phyloP scores from a whole-genome alignment of 2,113 vertebrate species.

The Indicator maculatus region DNA sequence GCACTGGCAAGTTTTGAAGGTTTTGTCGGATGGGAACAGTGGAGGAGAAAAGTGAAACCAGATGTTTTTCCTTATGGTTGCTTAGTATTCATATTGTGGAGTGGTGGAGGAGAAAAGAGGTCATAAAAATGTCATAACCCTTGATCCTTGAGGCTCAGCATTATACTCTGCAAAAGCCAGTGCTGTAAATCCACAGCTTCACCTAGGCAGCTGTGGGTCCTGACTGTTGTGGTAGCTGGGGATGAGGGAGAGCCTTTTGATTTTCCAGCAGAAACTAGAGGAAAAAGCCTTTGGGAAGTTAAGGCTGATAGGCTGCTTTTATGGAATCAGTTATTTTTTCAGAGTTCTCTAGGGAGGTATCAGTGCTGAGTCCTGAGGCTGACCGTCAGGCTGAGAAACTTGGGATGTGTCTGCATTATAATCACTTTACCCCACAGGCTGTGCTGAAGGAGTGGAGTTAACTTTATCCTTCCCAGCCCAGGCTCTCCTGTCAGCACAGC shows the following conservation, averaged over 20 bases:
- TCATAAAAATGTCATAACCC: conserved; percentile 77
- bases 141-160: conserved; percentile 65
- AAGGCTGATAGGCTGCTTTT: neutral
- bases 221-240: neutral
- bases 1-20: conserved; percentile 62
- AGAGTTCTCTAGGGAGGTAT: conserved; percentile 30
- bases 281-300: conserved; percentile 26
- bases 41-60: conserved; percentile 79
- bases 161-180: conserved; percentile 60
- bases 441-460: neutral
- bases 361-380: neutral
- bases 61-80: conserved; percentile 76
- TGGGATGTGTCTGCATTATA: conserved; percentile 21
- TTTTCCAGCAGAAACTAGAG: conserved; percentile 3
- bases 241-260: neutral
- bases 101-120: neutral
- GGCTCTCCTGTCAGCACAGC: neutral
- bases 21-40: conserved; percentile 76
- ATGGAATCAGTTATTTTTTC: conserved; percentile 45
- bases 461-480: conserved; percentile 14
- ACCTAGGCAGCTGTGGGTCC: neutral
- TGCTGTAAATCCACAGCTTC: conserved; percentile 55
- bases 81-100: conserved; percentile 57
- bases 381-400: conserved; percentile 18
- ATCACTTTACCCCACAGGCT: neutral